Base-by-base conservation (phyloP, 1,140 invertebrate species). In the Zaprionus camerounensis region DNA sequence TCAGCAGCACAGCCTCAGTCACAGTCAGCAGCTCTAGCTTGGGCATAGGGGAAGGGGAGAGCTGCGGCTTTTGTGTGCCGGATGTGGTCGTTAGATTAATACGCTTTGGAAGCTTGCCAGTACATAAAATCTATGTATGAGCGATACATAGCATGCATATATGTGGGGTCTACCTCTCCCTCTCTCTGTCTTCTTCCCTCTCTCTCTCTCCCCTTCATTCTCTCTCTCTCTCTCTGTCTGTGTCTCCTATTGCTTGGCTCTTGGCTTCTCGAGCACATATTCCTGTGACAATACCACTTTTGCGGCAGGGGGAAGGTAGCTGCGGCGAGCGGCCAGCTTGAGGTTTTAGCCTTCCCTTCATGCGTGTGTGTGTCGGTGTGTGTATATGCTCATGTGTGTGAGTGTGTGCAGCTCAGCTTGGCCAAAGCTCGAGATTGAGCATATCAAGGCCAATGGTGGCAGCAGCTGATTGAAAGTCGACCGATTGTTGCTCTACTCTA, bases 21-120 rank as follows among this genome's bases (percentile, higher is more conserved):
- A 22, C 56, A 46, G 38, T 22, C 46, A 11, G 46, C 46, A 12
- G 44, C 17, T 9, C n/a, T 20, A 51, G 20, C n/a, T 20, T 11
- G 20, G 2, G 46, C 5, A n/a, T 44, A 38, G 24, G 1, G 49
- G 20, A 5, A 22, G 20, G 6, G 51, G 31, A 9, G 28, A 11
- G 11, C 20, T 26, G 51, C 51, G 51, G 70, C 73, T 78, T 82
- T 71, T 87, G 80, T 87, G 65, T 80, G 83, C 83, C 84, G 84
- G 84, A 87, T 87, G 84, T 87, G 84, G 84, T 87, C 84, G 84
- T 87, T 87, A 87, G 84, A 87, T 87, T 87, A 87, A 87, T 88
- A 85, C 84, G 84, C 84, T 87, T 87, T 87, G 84, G 84, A 86
- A 78, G 82, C 81, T 88, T 87, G 84, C 84, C 84, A 87, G 84